Evolutionary conservation across 2,797 vertebrate genomes (phyloP).

Genomic region (Dermochelys coriacea): DNA sequence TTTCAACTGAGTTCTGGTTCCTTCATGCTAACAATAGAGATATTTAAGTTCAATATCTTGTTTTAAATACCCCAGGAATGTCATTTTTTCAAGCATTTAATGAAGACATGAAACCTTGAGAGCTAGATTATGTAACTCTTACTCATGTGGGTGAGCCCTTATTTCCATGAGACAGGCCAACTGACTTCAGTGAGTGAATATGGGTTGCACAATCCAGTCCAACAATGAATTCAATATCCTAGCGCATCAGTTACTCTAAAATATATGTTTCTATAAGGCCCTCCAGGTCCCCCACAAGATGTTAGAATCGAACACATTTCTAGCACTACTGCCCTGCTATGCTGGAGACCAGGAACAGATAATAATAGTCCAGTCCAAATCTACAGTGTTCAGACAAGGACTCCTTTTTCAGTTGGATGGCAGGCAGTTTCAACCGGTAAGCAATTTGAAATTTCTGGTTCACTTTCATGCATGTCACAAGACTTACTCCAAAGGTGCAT

Average conservation of each 20-base stretch:
- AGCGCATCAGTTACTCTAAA: slow-evolving; percentile 15
- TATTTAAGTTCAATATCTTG: not conserved
- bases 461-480: rapidly evolving
- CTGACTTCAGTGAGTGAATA: not conserved
- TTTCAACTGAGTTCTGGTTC: not conserved
- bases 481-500: not conserved
- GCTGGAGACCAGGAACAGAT: slow-evolving; percentile 86
- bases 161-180: slow-evolving; percentile 23
- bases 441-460: not conserved
- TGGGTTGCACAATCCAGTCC: not conserved
- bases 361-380: slow-evolving; percentile 90
- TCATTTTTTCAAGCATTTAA: not conserved
- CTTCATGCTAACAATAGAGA: not conserved
- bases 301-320: slow-evolving; percentile 86
- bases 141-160: not conserved
- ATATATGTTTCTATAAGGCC: slow-evolving; percentile 78
- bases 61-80: not conserved
- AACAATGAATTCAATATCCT: slow-evolving; percentile 21
- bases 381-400: slow-evolving; percentile 87
- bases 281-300: slow-evolving; percentile 88
- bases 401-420: slow-evolving; percentile 91
- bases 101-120: not conserved
- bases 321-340: slow-evolving; percentile 86
- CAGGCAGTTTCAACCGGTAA: slow-evolving; percentile 88
- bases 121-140: not conserved